Evolutionary conservation across 1,140 invertebrate species (phyloP), one percentile per base, ranked within the genome.

Genomic region (Zophobas morio): DNA sequence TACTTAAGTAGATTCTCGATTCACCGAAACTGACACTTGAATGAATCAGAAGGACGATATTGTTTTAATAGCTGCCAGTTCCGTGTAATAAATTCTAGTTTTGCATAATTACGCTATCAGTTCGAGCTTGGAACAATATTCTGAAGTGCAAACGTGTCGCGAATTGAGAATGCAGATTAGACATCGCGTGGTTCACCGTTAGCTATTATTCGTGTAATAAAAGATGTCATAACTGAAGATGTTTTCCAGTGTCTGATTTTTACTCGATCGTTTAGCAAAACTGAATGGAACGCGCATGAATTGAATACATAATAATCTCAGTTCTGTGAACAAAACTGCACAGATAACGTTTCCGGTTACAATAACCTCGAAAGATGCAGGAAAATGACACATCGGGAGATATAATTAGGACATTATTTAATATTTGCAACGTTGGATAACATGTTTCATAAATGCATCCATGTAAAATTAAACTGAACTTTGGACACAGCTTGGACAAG

Each of bases 331-430:
- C 78, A 81, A 82, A 82, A 81, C 77, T 83, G 81, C 76, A 82
- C 77, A 79, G 82, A 83, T 83, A 83, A 83, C 77, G 70, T 71
- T 82, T 83, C 82, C 82, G 82, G 80, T 81, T 81, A 76, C 82
- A 82, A 83, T 81, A 83, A 83, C 82, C 82, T 83, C 82, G 81
- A 81, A 81, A 80, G 73, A 79, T 79, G 77, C 63, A 79, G 71
- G 78, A 81, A 81, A 77, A 74, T 79, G 78, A 81, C 78, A 75
- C 75, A 77, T 75, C n/a, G 35, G 1, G 42, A 63, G 70, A 74
- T 39, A 2, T 4, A 33, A 6, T n/a, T 66, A 33, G 60, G 60
- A 40, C 32, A 66, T 66, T 42, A 42, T 66, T 42, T 42, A 66
- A 66, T 32, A 66, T 66, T 66, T 39, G 60, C 60, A 66, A 66